Evolutionary conservation across 2,888 invertebrate genomes (phyloP).

Genomic region (Eristalinus sepulchralis): DNA sequence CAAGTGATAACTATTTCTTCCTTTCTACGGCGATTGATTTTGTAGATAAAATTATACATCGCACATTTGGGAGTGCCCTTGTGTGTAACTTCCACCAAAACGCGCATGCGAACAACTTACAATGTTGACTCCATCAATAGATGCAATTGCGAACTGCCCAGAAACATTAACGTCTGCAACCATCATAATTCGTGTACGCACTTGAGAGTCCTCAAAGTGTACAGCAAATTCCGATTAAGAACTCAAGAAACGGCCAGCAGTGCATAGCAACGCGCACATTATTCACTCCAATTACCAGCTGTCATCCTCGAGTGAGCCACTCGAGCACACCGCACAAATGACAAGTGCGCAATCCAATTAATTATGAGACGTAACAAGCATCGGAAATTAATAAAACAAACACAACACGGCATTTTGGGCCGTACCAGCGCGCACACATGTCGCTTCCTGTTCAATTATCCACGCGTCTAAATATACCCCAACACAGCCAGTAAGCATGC

Average conservation of each 20-base stretch:
- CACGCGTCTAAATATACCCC: constrained; percentile 9
- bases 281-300: constrained; percentile 42
- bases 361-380: constrained; percentile 17
- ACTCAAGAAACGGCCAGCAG: not conserved
- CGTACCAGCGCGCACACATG: not conserved
- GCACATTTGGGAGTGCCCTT: too few species aligned
- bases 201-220: not conserved
- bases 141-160: not conserved
- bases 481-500: not conserved
- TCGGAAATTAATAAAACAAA: constrained; percentile 1
- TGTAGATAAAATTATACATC: too few species aligned
- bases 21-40: too few species aligned
- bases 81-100: too few species aligned
- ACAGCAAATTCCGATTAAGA: not conserved
- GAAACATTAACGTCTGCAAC: not conserved
- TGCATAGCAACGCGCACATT: not conserved
- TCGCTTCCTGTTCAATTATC: not conserved
- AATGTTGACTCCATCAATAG: not conserved
- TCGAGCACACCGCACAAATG: constrained; percentile 22
- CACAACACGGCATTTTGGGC: constrained; percentile 1
- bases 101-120: too few species aligned
- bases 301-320: constrained; percentile 34
- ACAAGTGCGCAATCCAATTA: constrained; percentile 60
- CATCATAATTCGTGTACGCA: not conserved
- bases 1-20: too few species aligned